These are phyloP conservation scores for Coptotermes formosanus DNA, from an alignment of 1,140 invertebrate genomes.

Conservation along the genomic window DNA sequence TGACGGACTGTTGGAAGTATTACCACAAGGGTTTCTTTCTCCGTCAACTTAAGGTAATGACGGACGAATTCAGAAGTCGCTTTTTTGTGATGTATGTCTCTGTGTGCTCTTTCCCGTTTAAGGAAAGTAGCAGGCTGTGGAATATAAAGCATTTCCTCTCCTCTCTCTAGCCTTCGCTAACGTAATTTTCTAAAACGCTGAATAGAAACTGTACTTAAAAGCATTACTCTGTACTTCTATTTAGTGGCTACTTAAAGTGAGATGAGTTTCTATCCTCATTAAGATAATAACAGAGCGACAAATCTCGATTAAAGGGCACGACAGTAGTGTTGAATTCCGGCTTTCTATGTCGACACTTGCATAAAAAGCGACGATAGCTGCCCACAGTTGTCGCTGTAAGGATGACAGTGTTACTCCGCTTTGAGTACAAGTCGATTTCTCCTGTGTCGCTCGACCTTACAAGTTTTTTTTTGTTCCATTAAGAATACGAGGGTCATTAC, in stretches of 20 bases:
- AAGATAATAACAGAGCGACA: constrained; percentile 25
- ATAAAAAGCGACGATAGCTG: not conserved
- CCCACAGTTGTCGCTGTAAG: not conserved
- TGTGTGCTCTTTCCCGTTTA: not conserved
- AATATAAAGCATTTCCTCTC: not conserved
- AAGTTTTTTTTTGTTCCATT: no score
- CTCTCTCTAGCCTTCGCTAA: not conserved
- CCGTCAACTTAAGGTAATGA: not conserved
- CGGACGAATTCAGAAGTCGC: not conserved
- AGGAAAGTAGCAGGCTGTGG: not conserved
- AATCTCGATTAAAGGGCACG: constrained; percentile 23
- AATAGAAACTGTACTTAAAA: not conserved
- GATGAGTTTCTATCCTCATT: constrained; percentile 1
- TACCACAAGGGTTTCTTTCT: not conserved
- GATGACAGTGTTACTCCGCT: not conserved
- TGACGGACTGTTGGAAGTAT: not conserved
- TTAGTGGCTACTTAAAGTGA: not conserved
- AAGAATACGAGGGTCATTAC: not conserved
- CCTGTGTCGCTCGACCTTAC: no score
- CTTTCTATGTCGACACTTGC: not conserved
- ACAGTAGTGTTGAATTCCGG: not conserved
- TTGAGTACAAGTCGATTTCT: no score
- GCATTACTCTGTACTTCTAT: constrained; percentile 24
- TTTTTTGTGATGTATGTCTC: not conserved
- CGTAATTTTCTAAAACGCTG: not conserved